These are phyloP conservation scores for Clarias platycephalus DNA, from an alignment of 2,797 vertebrate genomes.

Conservation along the genomic window DNA sequence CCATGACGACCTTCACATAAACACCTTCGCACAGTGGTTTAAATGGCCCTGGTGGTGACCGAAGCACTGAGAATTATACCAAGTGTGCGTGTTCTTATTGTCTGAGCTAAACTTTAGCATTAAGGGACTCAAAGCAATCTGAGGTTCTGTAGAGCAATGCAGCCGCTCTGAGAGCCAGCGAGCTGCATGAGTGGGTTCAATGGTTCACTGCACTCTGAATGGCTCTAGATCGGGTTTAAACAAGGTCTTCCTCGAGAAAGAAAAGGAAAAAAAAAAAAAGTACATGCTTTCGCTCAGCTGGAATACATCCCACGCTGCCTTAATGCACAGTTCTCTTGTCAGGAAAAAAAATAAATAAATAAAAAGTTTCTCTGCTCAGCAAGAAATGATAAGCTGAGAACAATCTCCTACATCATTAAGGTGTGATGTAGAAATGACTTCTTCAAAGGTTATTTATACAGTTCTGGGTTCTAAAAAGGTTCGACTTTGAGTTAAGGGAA, in stretches of 20 bases:
- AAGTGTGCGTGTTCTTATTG: constrained; percentile 23
- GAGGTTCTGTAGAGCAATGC: constrained; percentile 41
- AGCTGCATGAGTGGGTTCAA: constrained; percentile 38
- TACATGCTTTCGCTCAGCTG: neutral
- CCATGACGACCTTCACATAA: constrained; percentile 1
- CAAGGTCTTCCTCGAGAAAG: constrained; percentile 10
- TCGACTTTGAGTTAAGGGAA: neutral
- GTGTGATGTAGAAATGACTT: neutral
- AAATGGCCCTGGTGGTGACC: constrained; percentile 25
- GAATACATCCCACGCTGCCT: constrained; percentile 14
- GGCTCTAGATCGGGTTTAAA: constrained; percentile 14
- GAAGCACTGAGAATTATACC: neutral
- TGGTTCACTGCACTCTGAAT: constrained; percentile 29
- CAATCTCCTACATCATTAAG: neutral
- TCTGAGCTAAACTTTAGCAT: constrained; percentile 19
- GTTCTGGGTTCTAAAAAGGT: neutral
- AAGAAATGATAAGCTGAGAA: constrained; percentile 6
- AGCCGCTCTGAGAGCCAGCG: neutral
- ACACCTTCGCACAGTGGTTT: constrained; percentile 1
- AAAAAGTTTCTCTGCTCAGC: neutral
- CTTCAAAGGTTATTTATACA: neutral
- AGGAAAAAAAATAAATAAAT: neutral
- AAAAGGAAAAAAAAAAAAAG: neutral
- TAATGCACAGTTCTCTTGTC: neutral
- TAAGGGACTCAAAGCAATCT: constrained; percentile 28